These are phyloP conservation scores for Hestina assimilis DNA, from an alignment of 1,140 invertebrate species.

Conservation along the genomic window DNA sequence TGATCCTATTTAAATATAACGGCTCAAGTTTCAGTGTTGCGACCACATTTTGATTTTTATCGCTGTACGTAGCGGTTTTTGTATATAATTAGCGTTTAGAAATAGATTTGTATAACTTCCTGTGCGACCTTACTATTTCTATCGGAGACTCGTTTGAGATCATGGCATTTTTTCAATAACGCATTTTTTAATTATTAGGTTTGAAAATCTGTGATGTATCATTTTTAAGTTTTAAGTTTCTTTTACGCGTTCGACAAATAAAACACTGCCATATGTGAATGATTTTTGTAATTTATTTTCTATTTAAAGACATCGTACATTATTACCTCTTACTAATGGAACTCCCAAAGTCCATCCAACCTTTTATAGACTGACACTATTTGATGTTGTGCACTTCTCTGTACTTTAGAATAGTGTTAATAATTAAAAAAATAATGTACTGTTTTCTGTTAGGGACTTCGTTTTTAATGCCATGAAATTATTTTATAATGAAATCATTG, in stretches of 20 bases:
- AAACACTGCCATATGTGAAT: conserved; percentile 37
- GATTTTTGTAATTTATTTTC: conserved; percentile 14
- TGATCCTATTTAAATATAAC: conserved; percentile 75
- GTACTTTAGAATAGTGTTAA: conserved; percentile 64
- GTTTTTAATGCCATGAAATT: conserved; percentile 38
- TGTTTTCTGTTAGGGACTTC: conserved; percentile 29
- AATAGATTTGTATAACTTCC: conserved; percentile 62
- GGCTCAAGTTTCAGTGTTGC: conserved; percentile 69
- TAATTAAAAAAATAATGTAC: conserved; percentile 31
- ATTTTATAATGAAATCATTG: conserved; percentile 20
- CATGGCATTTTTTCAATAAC: conserved; percentile 58
- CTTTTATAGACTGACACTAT: conserved; percentile 75
- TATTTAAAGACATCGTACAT: conserved; percentile 8
- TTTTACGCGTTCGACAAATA: conserved; percentile 33
- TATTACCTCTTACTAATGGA: conserved; percentile 29
- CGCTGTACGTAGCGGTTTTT: conserved; percentile 40
- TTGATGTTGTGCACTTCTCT: conserved; percentile 73
- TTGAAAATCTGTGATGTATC: conserved; percentile 70
- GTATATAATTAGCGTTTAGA: conserved; percentile 69
- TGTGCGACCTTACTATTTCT: conserved; percentile 71
- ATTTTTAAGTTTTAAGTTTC: conserved; percentile 57
- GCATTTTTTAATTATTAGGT: conserved; percentile 54
- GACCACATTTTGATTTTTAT: conserved; percentile 55
- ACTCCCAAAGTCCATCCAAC: conserved; percentile 71
- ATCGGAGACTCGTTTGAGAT: conserved; percentile 37